These are phyloP conservation scores for Spermophilus dauricus DNA, from an alignment of 2,113 vertebrate genomes.

Conservation along the genomic window DNA sequence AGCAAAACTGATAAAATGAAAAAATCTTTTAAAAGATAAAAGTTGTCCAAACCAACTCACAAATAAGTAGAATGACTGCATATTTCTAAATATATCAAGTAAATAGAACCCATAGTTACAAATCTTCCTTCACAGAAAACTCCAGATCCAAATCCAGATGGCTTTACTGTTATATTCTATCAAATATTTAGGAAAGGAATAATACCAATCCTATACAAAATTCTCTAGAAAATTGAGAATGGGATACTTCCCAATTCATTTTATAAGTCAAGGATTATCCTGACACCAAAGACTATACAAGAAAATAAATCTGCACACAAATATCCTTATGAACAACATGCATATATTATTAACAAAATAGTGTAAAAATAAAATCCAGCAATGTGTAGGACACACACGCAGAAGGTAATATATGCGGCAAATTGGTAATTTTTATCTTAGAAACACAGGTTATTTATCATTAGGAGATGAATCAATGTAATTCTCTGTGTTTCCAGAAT, in stretches of 20 bases:
- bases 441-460: background rate
- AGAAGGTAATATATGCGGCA: background rate
- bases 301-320: background rate
- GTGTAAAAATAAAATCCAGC: background rate
- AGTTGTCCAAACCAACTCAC: background rate
- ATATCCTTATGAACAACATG: background rate
- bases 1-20: background rate
- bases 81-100: background rate
- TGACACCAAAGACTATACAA: background rate
- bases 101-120: slow-evolving; percentile 11
- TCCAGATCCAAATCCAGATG: background rate
- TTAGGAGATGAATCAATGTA: background rate
- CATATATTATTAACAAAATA: background rate
- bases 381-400: too few relatives aligned
- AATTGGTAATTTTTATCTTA: background rate
- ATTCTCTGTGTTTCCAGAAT: background rate
- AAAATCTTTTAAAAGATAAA: slow-evolving; percentile 10
- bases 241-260: background rate
- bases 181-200: slow-evolving; percentile 41
- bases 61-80: background rate
- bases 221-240: background rate
- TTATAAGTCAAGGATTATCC: slow-evolving; percentile 7
- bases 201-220: background rate
- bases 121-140: background rate
- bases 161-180: background rate